Evolutionary conservation across 2,888 invertebrate species (phyloP).

Genomic region (Elegia similella): DNA sequence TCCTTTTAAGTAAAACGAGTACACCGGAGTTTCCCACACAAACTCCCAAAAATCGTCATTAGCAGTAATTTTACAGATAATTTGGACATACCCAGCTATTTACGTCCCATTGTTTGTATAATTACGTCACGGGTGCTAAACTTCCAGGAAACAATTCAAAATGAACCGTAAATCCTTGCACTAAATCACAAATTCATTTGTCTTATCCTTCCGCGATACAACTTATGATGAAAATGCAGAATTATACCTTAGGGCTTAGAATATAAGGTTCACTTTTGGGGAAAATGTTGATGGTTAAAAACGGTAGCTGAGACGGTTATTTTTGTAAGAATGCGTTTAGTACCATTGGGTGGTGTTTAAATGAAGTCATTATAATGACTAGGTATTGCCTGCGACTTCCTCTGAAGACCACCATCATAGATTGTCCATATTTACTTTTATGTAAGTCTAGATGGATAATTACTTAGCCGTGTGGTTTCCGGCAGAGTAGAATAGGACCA

Average conservation of each 20-base stretch:
- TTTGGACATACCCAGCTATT: conserved; percentile 12
- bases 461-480: no score
- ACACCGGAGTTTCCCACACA: neutral
- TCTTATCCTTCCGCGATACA: neutral
- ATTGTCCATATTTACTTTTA: no score
- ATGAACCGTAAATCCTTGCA: neutral
- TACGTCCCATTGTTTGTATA: conserved; percentile 11
- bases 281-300: neutral
- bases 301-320: conserved; percentile 2
- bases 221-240: neutral
- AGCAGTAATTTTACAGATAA: conserved; percentile 18
- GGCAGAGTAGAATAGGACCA: no score
- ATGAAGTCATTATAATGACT: neutral
- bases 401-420: no score
- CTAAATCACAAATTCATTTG: neutral
- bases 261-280: neutral
- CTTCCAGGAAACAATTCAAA: neutral
- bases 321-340: neutral
- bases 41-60: conserved; percentile 8
- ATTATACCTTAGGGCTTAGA: neutral
- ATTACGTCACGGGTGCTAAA: conserved; percentile 16
- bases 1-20: no score
- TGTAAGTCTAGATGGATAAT: no score
- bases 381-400: neutral
- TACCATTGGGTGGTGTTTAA: neutral